Evolutionary conservation across 1,140 invertebrate species (phyloP), one percentile per base, ranked within the genome.

Genomic region (Trichomalopsis sarcophagae): DNA sequence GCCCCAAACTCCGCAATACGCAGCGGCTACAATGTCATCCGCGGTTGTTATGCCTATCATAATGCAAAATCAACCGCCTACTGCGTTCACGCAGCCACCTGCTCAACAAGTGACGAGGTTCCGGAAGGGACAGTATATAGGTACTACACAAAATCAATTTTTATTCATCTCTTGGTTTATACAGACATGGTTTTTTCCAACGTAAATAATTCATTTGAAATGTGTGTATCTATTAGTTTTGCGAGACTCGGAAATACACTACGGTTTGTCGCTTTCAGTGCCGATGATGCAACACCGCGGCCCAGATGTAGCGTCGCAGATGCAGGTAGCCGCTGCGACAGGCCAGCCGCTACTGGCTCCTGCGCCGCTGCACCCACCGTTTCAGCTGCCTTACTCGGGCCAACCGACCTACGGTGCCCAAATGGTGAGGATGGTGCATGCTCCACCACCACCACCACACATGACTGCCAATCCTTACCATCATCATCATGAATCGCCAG

Each of bases 271-370:
- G 33, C 47, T 82, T 92, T 75, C 89, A 96, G 95, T 95, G 87
- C 94, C 94, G 47, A 94, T 96, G 91, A 93, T 94, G 91, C 93
- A 93, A 87, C 94, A 94, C 91, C 94, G 95, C 88, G 91, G 93
- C 81, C 93, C 95, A 75, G 95, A 96, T 86, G 93, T 96, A 88
- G 93, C 95, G 30, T 95, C 95, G 30, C 83, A 84, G 47, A 96
- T 97, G 94, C 96, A 96, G 89, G 96, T 96, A 14, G 94, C 94
- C 17, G 95, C 95, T 77, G 97, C 96, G 69, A 97, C 97, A 62
- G 97, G 97, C 1, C 97, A 97, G 90, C 97, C 97, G 7, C 92
- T 98, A 78, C 92, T 98, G 87, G 96, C 97, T 50, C 95, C 97
- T 14, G 96, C 95, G 7, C 85, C 85, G 11, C 90, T 96, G 88